Conservation (phyloP, 2,797 vertebrate genomes). For the Enoplosus armatus region DNA sequence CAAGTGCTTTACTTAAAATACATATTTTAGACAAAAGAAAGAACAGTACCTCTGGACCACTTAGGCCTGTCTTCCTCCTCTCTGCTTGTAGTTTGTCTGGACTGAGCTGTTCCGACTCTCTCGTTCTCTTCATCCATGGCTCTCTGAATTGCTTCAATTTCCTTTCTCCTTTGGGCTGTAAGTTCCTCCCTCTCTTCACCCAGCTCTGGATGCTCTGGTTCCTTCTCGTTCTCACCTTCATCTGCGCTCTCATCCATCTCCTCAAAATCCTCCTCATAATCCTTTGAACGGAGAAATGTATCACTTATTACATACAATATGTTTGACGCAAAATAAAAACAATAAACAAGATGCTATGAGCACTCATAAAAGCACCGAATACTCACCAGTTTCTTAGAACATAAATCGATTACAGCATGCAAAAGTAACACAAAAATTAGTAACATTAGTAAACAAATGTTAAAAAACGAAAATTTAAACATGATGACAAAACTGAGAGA, state of each 20-base stretch:
- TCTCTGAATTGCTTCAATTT: slow-evolving; percentile 91
- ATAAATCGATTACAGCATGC: slow-evolving; percentile 72
- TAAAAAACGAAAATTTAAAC: slow-evolving; percentile 2
- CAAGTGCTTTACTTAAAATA: background rate
- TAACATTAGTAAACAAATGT: slow-evolving; percentile 1
- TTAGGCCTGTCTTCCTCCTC: slow-evolving; percentile 70
- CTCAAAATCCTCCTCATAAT: slow-evolving; percentile 97
- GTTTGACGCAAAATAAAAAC: background rate
- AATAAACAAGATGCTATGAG: background rate
- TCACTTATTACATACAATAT: background rate
- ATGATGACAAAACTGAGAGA: background rate
- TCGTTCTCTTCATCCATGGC: slow-evolving; percentile 95
- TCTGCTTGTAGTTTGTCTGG: slow-evolving; percentile 53
- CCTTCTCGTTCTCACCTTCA: slow-evolving; percentile 58
- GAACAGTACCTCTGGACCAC: slow-evolving; percentile 55
- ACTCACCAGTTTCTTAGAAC: slow-evolving; percentile 82
- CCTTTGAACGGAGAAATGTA: slow-evolving; percentile 80
- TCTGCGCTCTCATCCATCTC: slow-evolving; percentile 78
- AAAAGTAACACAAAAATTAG: slow-evolving; percentile 41
- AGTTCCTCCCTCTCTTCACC: slow-evolving; percentile 70
- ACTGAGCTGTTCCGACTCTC: slow-evolving; percentile 78
- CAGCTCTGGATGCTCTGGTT: slow-evolving; percentile 24
- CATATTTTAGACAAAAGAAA: background rate
- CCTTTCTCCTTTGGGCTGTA: slow-evolving; percentile 77
- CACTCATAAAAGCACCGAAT: background rate